These are phyloP conservation scores for Lymantria monacha DNA, from an alignment of 2,888 invertebrate species.

Conservation along the genomic window DNA sequence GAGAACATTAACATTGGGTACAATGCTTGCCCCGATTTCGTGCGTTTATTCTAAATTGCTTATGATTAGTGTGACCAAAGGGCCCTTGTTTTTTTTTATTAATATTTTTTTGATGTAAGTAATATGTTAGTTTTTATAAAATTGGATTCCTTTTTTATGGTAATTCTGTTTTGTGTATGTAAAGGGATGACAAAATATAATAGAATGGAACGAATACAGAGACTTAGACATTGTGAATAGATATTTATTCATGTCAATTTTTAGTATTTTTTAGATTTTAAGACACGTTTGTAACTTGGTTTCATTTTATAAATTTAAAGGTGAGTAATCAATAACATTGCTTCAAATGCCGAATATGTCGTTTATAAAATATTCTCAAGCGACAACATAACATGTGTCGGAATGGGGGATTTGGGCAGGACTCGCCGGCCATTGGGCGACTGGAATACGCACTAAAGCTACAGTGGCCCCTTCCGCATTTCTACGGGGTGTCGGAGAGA, in stretches of 20 bases:
- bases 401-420: too few relatives aligned
- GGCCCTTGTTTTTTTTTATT: slow-evolving; percentile 23
- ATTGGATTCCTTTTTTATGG: slow-evolving; percentile 24
- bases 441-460: too few relatives aligned
- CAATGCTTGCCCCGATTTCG: slow-evolving; percentile 67
- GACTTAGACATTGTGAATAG: slow-evolving; percentile 1
- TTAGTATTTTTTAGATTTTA: slow-evolving; percentile 3
- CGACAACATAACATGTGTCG: too few relatives aligned
- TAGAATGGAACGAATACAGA: slow-evolving; percentile 4
- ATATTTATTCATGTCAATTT: slow-evolving; percentile 3
- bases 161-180: slow-evolving; percentile 21
- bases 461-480: too few relatives aligned
- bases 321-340: too few relatives aligned
- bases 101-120: slow-evolving; percentile 29
- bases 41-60: slow-evolving; percentile 69
- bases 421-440: too few relatives aligned
- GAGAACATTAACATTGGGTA: slow-evolving; percentile 73
- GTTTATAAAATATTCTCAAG: too few relatives aligned
- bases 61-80: slow-evolving; percentile 65
- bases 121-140: slow-evolving; percentile 39
- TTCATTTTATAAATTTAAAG: too few relatives aligned
- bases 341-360: too few relatives aligned
- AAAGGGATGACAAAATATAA: slow-evolving; percentile 8
- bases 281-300: not conserved
- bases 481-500: too few relatives aligned